Evolutionary conservation across 2,888 invertebrate species (phyloP), one percentile per base, ranked within the genome.

Genomic region (Xylocampa areola): DNA sequence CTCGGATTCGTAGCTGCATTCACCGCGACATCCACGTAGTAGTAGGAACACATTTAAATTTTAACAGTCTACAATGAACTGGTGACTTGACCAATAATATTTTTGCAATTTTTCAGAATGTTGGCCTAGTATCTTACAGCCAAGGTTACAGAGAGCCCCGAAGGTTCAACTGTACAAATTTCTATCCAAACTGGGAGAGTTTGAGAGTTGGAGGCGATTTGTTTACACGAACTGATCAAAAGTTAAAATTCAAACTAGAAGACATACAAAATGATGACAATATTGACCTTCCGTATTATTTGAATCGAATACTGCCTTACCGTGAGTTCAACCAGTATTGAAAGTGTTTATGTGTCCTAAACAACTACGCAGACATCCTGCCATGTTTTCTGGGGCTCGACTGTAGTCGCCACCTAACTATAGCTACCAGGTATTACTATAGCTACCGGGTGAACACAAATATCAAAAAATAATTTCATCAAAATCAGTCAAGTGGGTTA

Each of bases 141-240:
- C 71, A 84, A 33, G 91, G 89, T 2, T 62, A 72, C 13, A 77
- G 47, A 35, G 6, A 60, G 1, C 66, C 84, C 1, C 77, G 63
- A 51, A 70, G 73, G 32, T 91, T 89, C 59, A 65, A 84, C 4
- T 54, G 63, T 25, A 74, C 65, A 2, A 79, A 54, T 16, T 91
- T 91, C 49, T 84, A 79, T 40, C 86, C 90, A 0, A 80, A 86
- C 51, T 93, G 93, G 93, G 92, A 91, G 63, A 88, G 73, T 47
- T 68, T 89, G n/a, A 75, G 85, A 57, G 23, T 63, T 4, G 69
- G 47, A n/a, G 81, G 83, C 1, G 79, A 82, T n/a, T 2, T 55
- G 0, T 90, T 89, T 55, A 73, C 85, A 2, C 80, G 76, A 57
- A 73, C 75, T 29, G 85, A 88, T 47, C 74, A 79, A 27, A 93